Conservation (phyloP, 2,797 vertebrate genomes). For the Hydrophis major region DNA sequence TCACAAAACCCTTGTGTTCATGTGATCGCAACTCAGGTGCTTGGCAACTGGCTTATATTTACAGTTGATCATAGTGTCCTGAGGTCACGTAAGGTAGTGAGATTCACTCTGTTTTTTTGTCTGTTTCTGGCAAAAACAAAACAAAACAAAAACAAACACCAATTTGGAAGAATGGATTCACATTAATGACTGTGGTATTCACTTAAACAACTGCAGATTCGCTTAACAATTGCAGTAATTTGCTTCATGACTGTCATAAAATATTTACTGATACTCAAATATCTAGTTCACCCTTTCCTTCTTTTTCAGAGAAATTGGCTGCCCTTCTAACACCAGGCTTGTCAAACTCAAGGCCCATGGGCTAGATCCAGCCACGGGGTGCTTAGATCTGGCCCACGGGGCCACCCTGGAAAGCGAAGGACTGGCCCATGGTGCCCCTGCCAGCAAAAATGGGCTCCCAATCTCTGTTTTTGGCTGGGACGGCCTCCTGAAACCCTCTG, state of each 20-base stretch:
- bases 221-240: background rate
- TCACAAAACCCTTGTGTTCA: background rate
- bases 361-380: no score
- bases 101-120: background rate
- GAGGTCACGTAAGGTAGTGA: background rate
- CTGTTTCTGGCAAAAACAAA: background rate
- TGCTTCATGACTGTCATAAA: background rate
- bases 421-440: no score
- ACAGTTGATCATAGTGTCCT: background rate
- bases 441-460: no score
- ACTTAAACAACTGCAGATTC: background rate
- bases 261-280: background rate
- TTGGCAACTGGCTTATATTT: background rate
- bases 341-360: no score
- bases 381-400: no score
- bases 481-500: no score
- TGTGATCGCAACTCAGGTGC: background rate
- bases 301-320: conserved; percentile 4
- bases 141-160: no score
- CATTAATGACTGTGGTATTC: background rate
- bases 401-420: no score
- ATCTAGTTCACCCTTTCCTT: background rate
- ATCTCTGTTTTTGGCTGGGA: no score
- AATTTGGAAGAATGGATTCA: background rate
- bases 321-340: background rate